phyloP scores from a whole-genome alignment of 2,797 vertebrate species.

The Bradypus variegatus region DNA sequence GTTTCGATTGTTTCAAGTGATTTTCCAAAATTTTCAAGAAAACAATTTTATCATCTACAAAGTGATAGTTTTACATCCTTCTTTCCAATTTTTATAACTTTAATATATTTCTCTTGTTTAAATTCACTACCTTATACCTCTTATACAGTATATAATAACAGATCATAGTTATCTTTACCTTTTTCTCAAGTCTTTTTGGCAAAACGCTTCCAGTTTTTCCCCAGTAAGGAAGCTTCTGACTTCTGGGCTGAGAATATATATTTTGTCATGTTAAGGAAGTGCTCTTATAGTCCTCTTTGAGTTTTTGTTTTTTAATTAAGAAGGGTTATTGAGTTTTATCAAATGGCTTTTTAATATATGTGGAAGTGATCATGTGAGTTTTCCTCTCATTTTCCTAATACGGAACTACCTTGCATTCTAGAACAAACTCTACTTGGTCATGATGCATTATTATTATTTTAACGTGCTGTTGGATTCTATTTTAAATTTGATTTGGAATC shows the following conservation, averaged over 20 bases:
- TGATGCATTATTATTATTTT: neutral
- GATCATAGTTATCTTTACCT: neutral
- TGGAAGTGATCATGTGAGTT: neutral
- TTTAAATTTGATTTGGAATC: slow-evolving; percentile 30
- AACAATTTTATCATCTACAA: neutral
- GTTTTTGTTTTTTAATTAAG: neutral
- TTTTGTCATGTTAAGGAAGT: neutral
- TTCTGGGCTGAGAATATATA: neutral
- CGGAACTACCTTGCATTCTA: neutral
- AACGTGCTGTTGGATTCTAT: neutral
- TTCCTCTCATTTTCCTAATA: neutral
- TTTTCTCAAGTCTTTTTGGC: neutral
- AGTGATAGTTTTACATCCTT: neutral
- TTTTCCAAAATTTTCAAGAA: neutral
- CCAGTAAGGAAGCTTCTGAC: neutral
- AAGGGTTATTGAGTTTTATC: neutral
- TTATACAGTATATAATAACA: neutral
- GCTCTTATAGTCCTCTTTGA: neutral
- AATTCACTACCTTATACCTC: neutral
- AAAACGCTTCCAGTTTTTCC: neutral
- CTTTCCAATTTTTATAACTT: neutral
- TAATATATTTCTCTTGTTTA: neutral
- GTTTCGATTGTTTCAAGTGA: neutral
- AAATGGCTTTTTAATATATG: neutral
- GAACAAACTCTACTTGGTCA: neutral